Conservation (phyloP, 2,888 invertebrate species). For the Stomorhina lunata region DNA sequence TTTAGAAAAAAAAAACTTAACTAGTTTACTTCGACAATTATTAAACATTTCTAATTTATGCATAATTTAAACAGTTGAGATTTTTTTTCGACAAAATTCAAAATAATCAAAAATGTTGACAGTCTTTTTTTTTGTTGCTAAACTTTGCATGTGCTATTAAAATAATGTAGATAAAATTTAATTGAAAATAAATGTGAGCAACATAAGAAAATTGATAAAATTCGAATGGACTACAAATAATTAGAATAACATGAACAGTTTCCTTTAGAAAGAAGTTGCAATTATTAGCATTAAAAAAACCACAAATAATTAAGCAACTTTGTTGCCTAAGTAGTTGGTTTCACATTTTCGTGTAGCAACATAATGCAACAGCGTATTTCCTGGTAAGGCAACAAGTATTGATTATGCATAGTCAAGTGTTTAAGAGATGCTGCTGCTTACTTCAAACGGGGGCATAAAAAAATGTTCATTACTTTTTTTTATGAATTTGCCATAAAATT, state of each 20-base stretch:
- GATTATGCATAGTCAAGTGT: neutral
- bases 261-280: neutral
- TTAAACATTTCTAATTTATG: slow-evolving; percentile 62
- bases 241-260: neutral
- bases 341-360: neutral
- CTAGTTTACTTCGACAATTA: slow-evolving; percentile 41
- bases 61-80: slow-evolving; percentile 36
- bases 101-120: slow-evolving; percentile 27
- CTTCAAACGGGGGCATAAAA: neutral
- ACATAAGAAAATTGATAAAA: neutral
- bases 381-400: neutral
- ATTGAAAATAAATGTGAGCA: neutral
- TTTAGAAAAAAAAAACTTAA: neutral
- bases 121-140: neutral
- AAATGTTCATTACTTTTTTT: neutral
- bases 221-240: neutral
- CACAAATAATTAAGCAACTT: slow-evolving; percentile 35
- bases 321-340: slow-evolving; percentile 22
- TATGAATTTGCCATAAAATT: neutral
- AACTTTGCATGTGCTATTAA: slow-evolving; percentile 23
- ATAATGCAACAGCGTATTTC: too few relatives aligned
- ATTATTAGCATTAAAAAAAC: slow-evolving; percentile 14
- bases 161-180: slow-evolving; percentile 43
- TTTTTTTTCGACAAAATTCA: slow-evolving; percentile 11
- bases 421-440: neutral